Conservation (phyloP, 2,888 invertebrate genomes). For the Heliconius erato region DNA sequence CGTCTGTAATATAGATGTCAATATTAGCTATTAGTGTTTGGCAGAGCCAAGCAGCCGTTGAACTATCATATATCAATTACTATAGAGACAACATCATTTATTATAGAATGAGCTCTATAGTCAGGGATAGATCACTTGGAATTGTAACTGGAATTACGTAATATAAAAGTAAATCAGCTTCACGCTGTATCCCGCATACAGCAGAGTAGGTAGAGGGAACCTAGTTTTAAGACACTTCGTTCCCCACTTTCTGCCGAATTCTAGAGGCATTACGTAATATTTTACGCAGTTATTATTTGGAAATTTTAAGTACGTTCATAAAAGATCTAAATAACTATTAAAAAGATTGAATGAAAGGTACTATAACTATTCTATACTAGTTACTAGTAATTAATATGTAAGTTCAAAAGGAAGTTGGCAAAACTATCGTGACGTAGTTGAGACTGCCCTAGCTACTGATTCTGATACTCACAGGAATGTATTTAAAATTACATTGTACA, state of each 20-base stretch:
- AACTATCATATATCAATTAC: conserved; percentile 48
- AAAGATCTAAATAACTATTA: not conserved
- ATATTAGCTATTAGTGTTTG: conserved; percentile 47
- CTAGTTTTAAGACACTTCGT: too few species aligned
- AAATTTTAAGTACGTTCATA: not conserved
- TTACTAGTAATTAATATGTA: too few species aligned
- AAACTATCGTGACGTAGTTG: too few species aligned
- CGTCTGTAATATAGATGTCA: conserved; percentile 47
- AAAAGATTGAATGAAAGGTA: not conserved
- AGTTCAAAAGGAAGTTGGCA: too few species aligned
- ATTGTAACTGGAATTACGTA: not conserved
- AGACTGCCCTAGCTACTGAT: too few species aligned
- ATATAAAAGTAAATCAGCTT: not conserved
- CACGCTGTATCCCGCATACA: too few species aligned
- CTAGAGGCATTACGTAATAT: not conserved
- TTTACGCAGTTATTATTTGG: not conserved
- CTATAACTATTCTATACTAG: too few species aligned
- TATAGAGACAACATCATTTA: conserved; percentile 43
- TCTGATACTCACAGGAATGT: too few species aligned
- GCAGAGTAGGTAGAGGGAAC: too few species aligned
- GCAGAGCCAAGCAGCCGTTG: conserved; percentile 39
- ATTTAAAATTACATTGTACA: too few species aligned
- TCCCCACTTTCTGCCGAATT: too few species aligned
- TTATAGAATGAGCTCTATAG: conserved; percentile 30
- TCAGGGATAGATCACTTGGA: conserved; percentile 4